Conservation (phyloP, 1,140 invertebrate genomes). For the Phymastichus coffea region DNA sequence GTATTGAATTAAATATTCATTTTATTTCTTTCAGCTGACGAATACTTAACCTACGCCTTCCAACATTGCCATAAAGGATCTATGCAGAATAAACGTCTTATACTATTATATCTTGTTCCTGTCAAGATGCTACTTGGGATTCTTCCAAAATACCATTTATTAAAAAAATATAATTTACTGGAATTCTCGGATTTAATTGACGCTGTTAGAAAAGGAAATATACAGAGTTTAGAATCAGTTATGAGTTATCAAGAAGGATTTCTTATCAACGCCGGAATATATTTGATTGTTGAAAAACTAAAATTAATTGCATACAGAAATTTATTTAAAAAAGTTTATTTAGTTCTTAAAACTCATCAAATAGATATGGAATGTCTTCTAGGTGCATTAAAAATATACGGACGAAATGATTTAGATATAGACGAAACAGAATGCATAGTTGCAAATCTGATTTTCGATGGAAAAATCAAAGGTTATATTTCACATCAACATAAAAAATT, state of each 20-base stretch:
- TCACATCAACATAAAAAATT: constrained; percentile 96
- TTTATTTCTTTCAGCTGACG: constrained; percentile 71
- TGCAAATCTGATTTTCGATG: constrained; percentile 94
- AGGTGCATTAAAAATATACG: constrained; percentile 75
- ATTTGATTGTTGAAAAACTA: constrained; percentile 94
- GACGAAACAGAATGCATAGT: constrained; percentile 96
- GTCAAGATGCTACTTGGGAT: constrained; percentile 96
- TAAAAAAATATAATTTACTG: constrained; percentile 87
- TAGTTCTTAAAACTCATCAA: constrained; percentile 85
- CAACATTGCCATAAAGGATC: constrained; percentile 82
- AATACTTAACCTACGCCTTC: constrained; percentile 91
- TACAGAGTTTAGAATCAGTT: constrained; percentile 80
- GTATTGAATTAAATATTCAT: neutral
- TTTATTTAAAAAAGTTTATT: constrained; percentile 93
- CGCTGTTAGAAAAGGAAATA: constrained; percentile 87
- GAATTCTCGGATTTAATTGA: constrained; percentile 88
- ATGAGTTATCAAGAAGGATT: constrained; percentile 86
- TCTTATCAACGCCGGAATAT: constrained; percentile 94
- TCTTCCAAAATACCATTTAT: constrained; percentile 77
- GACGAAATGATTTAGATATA: constrained; percentile 82
- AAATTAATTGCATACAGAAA: constrained; percentile 95
- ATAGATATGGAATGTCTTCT: constrained; percentile 84
- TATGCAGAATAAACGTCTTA: constrained; percentile 87
- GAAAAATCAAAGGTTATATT: constrained; percentile 95
- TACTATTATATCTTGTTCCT: constrained; percentile 94